Evolutionary conservation across 2,797 vertebrate species (phyloP), one percentile per base, ranked within the genome.

Genomic region (Fundulus diaphanus): DNA sequence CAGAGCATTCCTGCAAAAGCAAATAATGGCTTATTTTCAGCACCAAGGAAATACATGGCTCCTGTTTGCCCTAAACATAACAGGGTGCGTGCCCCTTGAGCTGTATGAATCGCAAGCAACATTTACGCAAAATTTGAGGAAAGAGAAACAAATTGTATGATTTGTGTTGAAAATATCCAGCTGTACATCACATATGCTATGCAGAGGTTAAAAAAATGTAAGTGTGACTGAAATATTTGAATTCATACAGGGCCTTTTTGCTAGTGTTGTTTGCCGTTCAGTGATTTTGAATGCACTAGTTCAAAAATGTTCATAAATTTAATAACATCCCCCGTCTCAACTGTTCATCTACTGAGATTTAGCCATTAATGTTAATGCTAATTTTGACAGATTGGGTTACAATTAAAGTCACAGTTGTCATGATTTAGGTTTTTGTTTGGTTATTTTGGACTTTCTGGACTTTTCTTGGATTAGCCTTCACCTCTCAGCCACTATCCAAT

Each of bases 11-110:
- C 56, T 66, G 87, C 85, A 82, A 88, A 84, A 82, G 76, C 80
- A 92, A 92, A 91, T 88, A 82, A 76, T 75, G 65, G 52, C 46
- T 66, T 77, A 71, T 27, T 85, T 85, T 80, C 80, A 66, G 87
- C 76, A 73, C 46, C 67, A 65, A 67, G 63, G 46, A 86, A 85
- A 82, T 75, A 80, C 69, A 72, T 76, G 79, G 77, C 77, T 76
- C 20, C 51, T 66, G 59, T 76, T 52, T 46, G 27, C 40, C 57
- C 44, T n/a, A 59, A 67, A 77, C 70, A 83, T 48, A 80, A 78
- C 44, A 83, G 76, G 78, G 37, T 11, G 37, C 49, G 70, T 71
- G 61, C 44, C 65, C 78, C 73, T 61, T 0, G 11, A 75, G 9
- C 3, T 7, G 24, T 13, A 24, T 48, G 24, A 79, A 56, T 84